A percentile compares a stretch with the other conserved stretches of the same genome.
These are phyloP conservation scores for Leptonema lineaticorne DNA, from an alignment of 1,140 invertebrate species.

Conservation along the genomic window DNA sequence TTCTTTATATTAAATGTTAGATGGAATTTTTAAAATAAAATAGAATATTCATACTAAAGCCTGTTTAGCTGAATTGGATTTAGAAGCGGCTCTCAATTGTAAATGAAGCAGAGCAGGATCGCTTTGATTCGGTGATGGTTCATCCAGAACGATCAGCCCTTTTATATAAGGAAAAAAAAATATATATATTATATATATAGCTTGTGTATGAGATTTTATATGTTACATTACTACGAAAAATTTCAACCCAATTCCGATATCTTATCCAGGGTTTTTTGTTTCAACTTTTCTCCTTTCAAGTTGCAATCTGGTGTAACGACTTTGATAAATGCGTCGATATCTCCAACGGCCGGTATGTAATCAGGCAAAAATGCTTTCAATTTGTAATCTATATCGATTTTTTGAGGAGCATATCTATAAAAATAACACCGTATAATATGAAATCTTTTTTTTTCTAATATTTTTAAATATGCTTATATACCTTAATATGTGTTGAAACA, in stretches of 20 bases:
- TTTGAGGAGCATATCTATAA: conserved; percentile 87
- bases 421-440: background rate
- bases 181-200: conserved; percentile 3
- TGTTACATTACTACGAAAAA: background rate
- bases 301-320: conserved; percentile 75
- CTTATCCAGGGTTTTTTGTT: conserved; percentile 47
- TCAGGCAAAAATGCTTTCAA: conserved; percentile 95
- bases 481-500: conserved; percentile 92
- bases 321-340: conserved; percentile 98
- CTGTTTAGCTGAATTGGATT: conserved; percentile 51
- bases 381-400: conserved; percentile 86
- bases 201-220: background rate
- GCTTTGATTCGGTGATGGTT: conserved; percentile 92
- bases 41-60: conserved; percentile 45
- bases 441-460: background rate
- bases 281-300: conserved; percentile 48
- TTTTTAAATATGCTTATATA: conserved; percentile 1
- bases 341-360: conserved; percentile 95
- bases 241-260: conserved; percentile 51
- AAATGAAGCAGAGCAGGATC: conserved; percentile 93
- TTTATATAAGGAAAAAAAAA: too few relatives aligned
- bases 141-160: conserved; percentile 88
- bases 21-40: background rate
- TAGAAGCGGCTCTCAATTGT: conserved; percentile 83
- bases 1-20: background rate